phyloP scores from a whole-genome alignment of 2,113 vertebrate genomes.

The Chamaea fasciata region DNA sequence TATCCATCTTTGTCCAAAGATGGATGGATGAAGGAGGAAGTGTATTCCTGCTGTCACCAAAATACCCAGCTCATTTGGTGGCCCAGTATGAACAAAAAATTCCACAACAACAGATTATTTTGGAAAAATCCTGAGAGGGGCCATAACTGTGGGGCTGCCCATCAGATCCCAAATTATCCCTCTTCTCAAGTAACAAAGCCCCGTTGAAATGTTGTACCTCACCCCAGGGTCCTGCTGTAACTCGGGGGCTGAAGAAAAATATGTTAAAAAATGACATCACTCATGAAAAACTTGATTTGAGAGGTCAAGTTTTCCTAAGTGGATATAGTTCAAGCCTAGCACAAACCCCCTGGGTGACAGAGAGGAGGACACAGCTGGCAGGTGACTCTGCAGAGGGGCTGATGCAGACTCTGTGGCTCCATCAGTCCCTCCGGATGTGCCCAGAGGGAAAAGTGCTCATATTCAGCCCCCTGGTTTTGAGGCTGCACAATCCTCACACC shows the following conservation, averaged over 20 bases:
- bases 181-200: neutral
- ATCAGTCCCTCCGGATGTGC: neutral
- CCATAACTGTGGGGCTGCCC: neutral
- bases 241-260: neutral
- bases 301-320: neutral
- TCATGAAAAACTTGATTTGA: neutral
- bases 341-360: neutral
- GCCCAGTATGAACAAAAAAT: neutral
- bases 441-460: neutral
- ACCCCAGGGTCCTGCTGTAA: neutral
- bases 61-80: neutral
- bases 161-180: neutral
- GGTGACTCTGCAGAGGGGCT: neutral
- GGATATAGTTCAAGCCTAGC: neutral
- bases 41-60: neutral
- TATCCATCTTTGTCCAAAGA: neutral
- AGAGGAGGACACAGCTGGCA: neutral
- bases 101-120: neutral
- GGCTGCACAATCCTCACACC: accelerated
- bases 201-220: accelerated
- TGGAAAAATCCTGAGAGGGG: neutral
- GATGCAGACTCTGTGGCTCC: neutral
- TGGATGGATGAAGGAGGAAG: accelerated
- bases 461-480: neutral
- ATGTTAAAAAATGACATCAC: neutral